These are phyloP conservation scores for Netta rufina DNA, from an alignment of 2,797 vertebrate genomes.

Conservation along the genomic window DNA sequence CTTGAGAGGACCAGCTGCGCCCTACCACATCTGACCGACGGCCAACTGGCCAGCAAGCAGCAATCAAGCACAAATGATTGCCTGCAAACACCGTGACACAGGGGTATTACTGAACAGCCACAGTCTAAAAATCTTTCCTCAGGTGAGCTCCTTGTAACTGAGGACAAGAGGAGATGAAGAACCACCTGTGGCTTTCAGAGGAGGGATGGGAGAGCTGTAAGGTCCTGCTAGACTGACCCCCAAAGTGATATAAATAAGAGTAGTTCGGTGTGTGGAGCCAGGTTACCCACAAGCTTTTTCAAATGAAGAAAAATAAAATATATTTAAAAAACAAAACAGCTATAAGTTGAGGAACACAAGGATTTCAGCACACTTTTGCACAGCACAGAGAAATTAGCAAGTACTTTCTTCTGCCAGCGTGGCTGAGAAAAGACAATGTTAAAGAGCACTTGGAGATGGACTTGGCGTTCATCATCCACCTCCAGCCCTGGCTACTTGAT, in stretches of 20 bases:
- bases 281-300: background rate
- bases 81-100: background rate
- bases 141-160: background rate
- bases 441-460: background rate
- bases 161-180: background rate
- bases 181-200: background rate
- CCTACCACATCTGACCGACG: background rate
- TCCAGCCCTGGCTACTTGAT: background rate
- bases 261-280: background rate
- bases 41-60: background rate
- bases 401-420: background rate
- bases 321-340: background rate
- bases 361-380: background rate
- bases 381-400: background rate
- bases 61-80: background rate
- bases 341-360: background rate
- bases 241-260: background rate
- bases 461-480: background rate
- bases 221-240: background rate
- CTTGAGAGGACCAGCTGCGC: background rate
- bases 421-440: conserved; percentile 1
- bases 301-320: background rate
- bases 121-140: background rate
- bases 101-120: background rate
- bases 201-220: background rate